Evolutionary conservation across 2,113 vertebrate species (phyloP), one percentile per base, ranked within the genome.

Genomic region (Peucedramus taeniatus): DNA sequence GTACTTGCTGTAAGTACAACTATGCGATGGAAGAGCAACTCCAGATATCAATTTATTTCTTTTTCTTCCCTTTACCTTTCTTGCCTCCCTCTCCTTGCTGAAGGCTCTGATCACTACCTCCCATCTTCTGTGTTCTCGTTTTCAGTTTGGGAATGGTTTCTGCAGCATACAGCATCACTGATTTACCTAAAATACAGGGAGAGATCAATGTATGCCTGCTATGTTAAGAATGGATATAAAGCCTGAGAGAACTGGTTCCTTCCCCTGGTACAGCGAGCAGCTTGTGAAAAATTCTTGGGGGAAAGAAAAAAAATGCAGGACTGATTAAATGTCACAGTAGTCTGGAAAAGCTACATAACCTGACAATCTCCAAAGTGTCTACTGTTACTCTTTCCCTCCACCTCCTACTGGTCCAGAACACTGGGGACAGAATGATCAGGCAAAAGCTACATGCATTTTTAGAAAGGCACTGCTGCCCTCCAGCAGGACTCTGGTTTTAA

Each of bases 21-120:
- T 50, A n/a, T 7, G 30, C 1, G 4, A 89, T 5, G 15, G 49
- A 69, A 69, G 18, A 31, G 45, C 3, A 4, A 69, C 21, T 75
- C 59, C 70, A 60, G 49, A 10, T 3, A 7, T 8, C 9, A 45
- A 31, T 23, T 98, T 94, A 98, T 87, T 98, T 98, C 95, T 99
- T 99, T 98, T 99, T 99, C 98, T 99, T 99, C 64, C 99, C 99
- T 98, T 99, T 99, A n/a, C 98, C 98, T 88, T 99, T 99, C 97
- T 99, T 99, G 59, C 99, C 98, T 69, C 99, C 99, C 13, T 99
- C 99, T 54, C 98, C 98, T 97, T 98, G 99, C 91, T 99, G 99
- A 66, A 99, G 96, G 78, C 96, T 98, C 83, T 97, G 97, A 68
- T 99, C 99, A 1, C 97, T 98, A 74, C 98, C 98, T 89, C 99